Conservation (phyloP, 2,113 vertebrate genomes). For the Sinocyclocheilus maitianheensis region DNA sequence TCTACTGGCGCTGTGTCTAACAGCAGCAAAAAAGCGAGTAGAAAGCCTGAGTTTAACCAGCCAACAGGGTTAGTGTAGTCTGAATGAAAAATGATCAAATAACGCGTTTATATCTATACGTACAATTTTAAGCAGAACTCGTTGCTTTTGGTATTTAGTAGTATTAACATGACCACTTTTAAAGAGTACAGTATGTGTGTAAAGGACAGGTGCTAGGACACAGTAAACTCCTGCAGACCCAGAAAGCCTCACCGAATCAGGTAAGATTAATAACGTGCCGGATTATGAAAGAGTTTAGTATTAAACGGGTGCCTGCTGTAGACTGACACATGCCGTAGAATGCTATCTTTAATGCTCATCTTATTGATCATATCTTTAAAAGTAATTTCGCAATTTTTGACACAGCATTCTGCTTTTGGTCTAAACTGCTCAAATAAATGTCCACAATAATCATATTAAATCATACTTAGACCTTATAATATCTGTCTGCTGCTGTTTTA, state of each 20-base stretch:
- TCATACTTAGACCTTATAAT: not conserved
- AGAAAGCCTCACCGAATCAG: not conserved
- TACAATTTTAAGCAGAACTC: not conserved
- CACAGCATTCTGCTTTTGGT: too few species aligned
- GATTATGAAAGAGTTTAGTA: not conserved
- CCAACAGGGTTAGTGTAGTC: not conserved
- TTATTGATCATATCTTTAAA: too few species aligned
- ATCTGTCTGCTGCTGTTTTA: not conserved
- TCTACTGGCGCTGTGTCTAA: not conserved
- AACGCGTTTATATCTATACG: not conserved
- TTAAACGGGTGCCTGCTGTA: not conserved
- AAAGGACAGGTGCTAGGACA: conserved; percentile 56
- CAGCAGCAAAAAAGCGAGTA: not conserved
- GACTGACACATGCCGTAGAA: not conserved
- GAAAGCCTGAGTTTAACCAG: not conserved
- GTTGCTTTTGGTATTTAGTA: not conserved
- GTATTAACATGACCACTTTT: not conserved
- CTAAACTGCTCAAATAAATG: not conserved
- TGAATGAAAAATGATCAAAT: not conserved
- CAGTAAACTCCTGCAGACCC: conserved; percentile 49
- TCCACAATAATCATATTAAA: too few species aligned
- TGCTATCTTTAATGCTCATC: not conserved
- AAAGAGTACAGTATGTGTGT: not conserved
- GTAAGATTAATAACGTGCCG: not conserved
- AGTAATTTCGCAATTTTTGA: not conserved